phyloP scores from a whole-genome alignment of 2,888 invertebrate genomes.

The Caenorhabditis sp. region DNA sequence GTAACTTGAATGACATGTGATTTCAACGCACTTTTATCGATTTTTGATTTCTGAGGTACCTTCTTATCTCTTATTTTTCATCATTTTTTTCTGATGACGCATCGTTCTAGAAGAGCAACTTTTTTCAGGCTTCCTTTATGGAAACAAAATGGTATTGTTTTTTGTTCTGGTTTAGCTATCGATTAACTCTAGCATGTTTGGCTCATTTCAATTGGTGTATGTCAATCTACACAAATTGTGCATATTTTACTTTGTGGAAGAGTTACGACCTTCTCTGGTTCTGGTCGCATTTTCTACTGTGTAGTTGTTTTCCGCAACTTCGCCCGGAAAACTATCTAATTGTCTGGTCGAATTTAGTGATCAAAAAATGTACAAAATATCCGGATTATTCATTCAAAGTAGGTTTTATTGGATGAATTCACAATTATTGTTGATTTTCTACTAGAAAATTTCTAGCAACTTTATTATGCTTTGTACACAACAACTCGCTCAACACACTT shows the following conservation, averaged over 20 bases:
- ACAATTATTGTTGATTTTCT: background rate
- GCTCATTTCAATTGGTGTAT: constrained; percentile 68
- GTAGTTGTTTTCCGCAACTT: constrained; percentile 64
- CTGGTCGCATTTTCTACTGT: constrained; percentile 67
- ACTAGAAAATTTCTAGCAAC: constrained; percentile 19
- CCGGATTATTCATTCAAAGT: constrained; percentile 61
- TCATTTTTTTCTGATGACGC: background rate
- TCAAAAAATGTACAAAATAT: constrained; percentile 54
- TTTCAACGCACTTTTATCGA: too few species aligned
- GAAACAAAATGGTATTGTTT: constrained; percentile 53
- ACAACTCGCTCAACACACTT: constrained; percentile 29
- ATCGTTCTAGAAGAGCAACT: background rate
- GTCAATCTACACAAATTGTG: constrained; percentile 64
- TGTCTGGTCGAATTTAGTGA: constrained; percentile 63
- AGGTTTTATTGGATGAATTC: background rate
- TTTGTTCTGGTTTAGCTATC: constrained; percentile 67
- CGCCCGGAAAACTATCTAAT: constrained; percentile 49
- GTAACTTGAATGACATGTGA: too few species aligned
- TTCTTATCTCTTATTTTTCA: too few species aligned
- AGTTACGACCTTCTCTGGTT: constrained; percentile 69
- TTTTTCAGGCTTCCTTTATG: constrained; percentile 5
- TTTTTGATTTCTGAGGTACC: too few species aligned
- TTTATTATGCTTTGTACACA: constrained; percentile 39
- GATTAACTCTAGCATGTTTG: constrained; percentile 65
- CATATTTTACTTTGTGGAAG: constrained; percentile 68